Conservation (phyloP, 1,140 invertebrate species). For the Drosophila subobscura region DNA sequence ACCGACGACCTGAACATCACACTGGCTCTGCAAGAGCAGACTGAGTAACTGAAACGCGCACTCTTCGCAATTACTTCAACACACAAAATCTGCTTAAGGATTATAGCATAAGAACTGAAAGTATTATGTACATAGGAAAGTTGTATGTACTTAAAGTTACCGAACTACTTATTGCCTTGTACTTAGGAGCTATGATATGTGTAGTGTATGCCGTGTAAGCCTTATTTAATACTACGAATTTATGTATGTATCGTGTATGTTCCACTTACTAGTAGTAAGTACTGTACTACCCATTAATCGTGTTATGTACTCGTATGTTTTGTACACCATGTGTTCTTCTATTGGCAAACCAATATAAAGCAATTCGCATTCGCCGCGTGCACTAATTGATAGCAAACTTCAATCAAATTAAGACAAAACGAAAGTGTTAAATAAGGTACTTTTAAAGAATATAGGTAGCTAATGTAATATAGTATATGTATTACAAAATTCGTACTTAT, state of each 20-base stretch:
- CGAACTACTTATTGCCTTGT: constrained; percentile 55
- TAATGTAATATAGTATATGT: constrained; percentile 50
- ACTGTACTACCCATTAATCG: neutral
- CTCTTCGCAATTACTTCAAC: constrained; percentile 1
- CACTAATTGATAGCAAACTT: constrained; percentile 54
- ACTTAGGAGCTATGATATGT: constrained; percentile 43
- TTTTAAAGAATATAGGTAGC: constrained; percentile 41
- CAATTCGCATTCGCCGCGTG: constrained; percentile 42
- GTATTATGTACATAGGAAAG: constrained; percentile 67
- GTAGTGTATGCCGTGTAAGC: constrained; percentile 36
- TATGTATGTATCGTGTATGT: constrained; percentile 51
- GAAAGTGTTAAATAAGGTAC: constrained; percentile 24
- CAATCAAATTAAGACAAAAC: constrained; percentile 47
- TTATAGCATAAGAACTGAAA: constrained; percentile 61
- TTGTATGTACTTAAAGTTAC: constrained; percentile 65
- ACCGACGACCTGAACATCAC: constrained; percentile 55
- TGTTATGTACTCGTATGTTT: constrained; percentile 35
- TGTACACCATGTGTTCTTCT: constrained; percentile 54
- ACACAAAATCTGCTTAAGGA: constrained; percentile 21
- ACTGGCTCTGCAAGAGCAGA: constrained; percentile 44
- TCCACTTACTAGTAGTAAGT: constrained; percentile 17
- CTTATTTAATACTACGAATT: constrained; percentile 59
- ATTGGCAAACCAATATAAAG: constrained; percentile 29
- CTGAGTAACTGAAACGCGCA: constrained; percentile 23
- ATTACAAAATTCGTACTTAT: constrained; percentile 41